These are phyloP conservation scores for Lapara coniferarum DNA, from an alignment of 2,888 invertebrate species.

Conservation along the genomic window DNA sequence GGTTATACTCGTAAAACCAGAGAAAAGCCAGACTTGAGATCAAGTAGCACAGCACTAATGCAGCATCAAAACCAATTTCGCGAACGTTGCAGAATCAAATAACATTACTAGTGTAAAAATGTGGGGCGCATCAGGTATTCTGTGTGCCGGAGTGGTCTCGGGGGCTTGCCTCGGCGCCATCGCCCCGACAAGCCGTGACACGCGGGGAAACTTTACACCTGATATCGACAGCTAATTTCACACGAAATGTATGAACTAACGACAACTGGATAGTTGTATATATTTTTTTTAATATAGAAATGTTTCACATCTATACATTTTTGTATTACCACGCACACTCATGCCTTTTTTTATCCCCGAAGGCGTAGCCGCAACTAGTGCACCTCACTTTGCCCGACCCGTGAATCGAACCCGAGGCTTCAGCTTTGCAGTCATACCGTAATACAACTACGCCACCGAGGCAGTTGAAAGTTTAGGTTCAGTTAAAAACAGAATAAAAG, in stretches of 20 bases:
- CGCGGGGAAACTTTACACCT: slow-evolving; percentile 67
- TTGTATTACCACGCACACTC: no score
- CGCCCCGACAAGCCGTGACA: slow-evolving; percentile 35
- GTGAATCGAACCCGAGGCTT: no score
- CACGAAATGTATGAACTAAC: slow-evolving; percentile 35
- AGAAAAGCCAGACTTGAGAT: background rate
- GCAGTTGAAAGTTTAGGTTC: background rate
- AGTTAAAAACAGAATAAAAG: background rate
- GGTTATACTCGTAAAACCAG: background rate
- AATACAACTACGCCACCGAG: no score
- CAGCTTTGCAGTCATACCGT: no score
- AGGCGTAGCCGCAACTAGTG: no score
- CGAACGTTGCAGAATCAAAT: slow-evolving; percentile 14
- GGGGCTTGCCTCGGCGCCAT: slow-evolving; percentile 33
- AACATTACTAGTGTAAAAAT: slow-evolving; percentile 19
- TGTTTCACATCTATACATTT: no score
- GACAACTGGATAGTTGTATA: slow-evolving; percentile 16
- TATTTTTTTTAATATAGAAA: no score
- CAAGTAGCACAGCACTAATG: background rate
- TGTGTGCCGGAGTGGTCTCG: slow-evolving; percentile 32
- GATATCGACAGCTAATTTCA: slow-evolving; percentile 59
- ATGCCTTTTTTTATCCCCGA: no score
- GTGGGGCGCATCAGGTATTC: slow-evolving; percentile 35
- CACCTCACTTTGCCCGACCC: no score
- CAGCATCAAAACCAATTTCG: slow-evolving; percentile 1